Conservation (phyloP, 2,888 invertebrate genomes). For the Thyatira batis region DNA sequence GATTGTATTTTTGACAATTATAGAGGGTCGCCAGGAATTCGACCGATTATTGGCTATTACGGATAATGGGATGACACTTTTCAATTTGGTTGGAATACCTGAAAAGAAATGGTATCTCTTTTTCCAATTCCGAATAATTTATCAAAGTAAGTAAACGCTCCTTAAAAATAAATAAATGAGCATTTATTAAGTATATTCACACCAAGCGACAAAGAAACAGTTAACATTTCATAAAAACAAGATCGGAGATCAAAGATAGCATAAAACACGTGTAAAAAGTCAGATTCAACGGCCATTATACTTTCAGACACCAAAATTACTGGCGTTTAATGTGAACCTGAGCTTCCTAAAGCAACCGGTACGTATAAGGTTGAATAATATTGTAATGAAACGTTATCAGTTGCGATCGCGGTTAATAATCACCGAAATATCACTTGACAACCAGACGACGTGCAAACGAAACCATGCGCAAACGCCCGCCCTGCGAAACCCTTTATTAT, state of each 20-base stretch:
- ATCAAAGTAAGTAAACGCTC: neutral
- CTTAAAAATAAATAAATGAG: neutral
- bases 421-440: slow-evolving; percentile 59
- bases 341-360: slow-evolving; percentile 3
- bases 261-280: neutral
- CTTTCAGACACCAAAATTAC: neutral
- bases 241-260: neutral
- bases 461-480: slow-evolving; percentile 47
- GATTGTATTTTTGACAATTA: slow-evolving; percentile 53
- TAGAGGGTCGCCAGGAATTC: slow-evolving; percentile 35
- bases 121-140: neutral
- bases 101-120: slow-evolving; percentile 9
- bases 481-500: slow-evolving; percentile 39
- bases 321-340: neutral
- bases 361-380: slow-evolving; percentile 19
- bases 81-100: slow-evolving; percentile 24
- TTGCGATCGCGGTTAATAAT: slow-evolving; percentile 49
- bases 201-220: neutral
- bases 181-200: neutral
- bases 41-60: slow-evolving; percentile 24
- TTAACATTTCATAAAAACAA: neutral
- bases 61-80: slow-evolving; percentile 24
- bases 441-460: slow-evolving; percentile 53
- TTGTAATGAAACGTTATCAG: slow-evolving; percentile 31
- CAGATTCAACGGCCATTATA: neutral